These are phyloP conservation scores for Arbacia lixula DNA, from an alignment of 53 echinoderm and acorn worm genomes.

Conservation along the genomic window DNA sequence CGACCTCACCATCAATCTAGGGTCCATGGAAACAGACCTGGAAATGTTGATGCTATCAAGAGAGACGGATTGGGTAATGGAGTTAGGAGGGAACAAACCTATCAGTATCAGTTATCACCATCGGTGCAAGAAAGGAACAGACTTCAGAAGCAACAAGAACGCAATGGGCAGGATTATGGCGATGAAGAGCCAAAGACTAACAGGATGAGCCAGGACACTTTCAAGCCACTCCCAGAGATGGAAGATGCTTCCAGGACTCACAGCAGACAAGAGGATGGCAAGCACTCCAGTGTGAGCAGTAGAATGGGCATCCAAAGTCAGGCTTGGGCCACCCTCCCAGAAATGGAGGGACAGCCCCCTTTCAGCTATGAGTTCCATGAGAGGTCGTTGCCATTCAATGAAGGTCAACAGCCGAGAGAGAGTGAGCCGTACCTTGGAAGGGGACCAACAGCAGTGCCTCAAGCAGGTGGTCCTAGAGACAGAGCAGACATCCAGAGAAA, in stretches of 20 bases:
- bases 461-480: background rate
- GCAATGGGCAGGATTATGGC: no score
- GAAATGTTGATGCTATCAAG: background rate
- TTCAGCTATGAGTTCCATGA: conserved; percentile 22
- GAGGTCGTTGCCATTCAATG: background rate
- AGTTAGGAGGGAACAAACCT: background rate
- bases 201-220: conserved; percentile 4
- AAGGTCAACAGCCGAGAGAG: background rate
- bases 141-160: no score
- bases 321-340: conserved; percentile 29
- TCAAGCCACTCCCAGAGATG: conserved; percentile 11
- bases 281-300: background rate
- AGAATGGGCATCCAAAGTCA: background rate
- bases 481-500: background rate
- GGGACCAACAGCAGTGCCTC: background rate
- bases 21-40: background rate
- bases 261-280: background rate
- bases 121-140: background rate
- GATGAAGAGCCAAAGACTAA: no score
- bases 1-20: conserved; percentile 35
- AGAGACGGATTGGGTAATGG: background rate
- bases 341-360: conserved; percentile 10
- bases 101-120: background rate
- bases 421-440: background rate
- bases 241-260: background rate